Evolutionary conservation across 2,888 invertebrate species (phyloP).

Genomic region (Ichneumon xanthorius): DNA sequence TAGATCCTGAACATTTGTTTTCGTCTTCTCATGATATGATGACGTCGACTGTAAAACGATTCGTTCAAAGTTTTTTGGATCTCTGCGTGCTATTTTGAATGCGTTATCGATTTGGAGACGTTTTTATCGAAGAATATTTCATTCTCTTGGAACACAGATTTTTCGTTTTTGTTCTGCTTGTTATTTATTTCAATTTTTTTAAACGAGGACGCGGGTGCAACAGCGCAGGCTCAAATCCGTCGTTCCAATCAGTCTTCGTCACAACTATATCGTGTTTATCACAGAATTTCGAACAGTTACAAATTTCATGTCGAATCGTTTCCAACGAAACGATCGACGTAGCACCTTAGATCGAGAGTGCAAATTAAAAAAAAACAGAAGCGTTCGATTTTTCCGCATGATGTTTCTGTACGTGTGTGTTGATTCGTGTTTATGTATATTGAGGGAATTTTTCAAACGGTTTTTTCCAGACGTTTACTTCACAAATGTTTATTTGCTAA

Average conservation of each 20-base stretch:
- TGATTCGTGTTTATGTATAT: slow-evolving; percentile 14
- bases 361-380: slow-evolving; percentile 17
- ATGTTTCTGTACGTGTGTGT: background rate
- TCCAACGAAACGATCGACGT: slow-evolving; percentile 24
- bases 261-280: slow-evolving; percentile 58
- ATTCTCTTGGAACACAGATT: slow-evolving; percentile 39
- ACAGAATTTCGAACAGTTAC: slow-evolving; percentile 60
- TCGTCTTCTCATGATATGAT: slow-evolving; percentile 33
- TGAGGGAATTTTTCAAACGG: slow-evolving; percentile 37
- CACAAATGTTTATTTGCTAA: slow-evolving; percentile 66
- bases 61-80: slow-evolving; percentile 4
- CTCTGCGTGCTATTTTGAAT: background rate
- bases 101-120: background rate
- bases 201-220: background rate
- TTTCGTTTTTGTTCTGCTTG: slow-evolving; percentile 3
- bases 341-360: slow-evolving; percentile 32
- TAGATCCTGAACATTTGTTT: slow-evolving; percentile 7
- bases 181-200: slow-evolving; percentile 13
- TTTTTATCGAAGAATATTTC: slow-evolving; percentile 17
- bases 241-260: slow-evolving; percentile 67
- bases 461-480: slow-evolving; percentile 40
- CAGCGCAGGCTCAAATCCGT: slow-evolving; percentile 35
- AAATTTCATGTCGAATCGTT: slow-evolving; percentile 46
- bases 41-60: slow-evolving; percentile 5
- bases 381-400: slow-evolving; percentile 33